Percentiles rank a stretch among this genome's conserved stretches.
Evolutionary conservation across 2,797 vertebrate genomes (phyloP).

Genomic region (Selene dorsalis): DNA sequence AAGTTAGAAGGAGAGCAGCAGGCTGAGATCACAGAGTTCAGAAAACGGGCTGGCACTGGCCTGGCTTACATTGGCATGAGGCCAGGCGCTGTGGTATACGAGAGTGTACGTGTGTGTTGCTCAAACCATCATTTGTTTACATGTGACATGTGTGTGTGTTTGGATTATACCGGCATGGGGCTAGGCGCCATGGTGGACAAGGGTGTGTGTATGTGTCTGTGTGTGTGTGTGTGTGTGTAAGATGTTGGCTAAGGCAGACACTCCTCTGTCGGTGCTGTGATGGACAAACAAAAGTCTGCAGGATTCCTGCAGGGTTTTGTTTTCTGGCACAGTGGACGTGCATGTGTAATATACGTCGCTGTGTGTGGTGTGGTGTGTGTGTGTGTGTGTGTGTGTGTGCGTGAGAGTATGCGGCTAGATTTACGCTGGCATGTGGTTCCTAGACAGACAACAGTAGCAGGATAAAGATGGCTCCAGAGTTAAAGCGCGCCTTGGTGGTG

Average conservation of each 20-base stretch:
- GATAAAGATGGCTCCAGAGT: slow-evolving; percentile 78
- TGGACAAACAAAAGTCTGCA: slow-evolving; percentile 75
- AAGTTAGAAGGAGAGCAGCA: slow-evolving; percentile 69
- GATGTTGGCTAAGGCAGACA: slow-evolving; percentile 75
- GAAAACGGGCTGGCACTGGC: slow-evolving; percentile 60
- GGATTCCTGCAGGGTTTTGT: slow-evolving; percentile 70
- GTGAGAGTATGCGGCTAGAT: slow-evolving; percentile 26
- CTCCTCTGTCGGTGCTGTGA: slow-evolving; percentile 63
- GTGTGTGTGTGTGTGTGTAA: slow-evolving; percentile 45
- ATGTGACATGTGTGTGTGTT: slow-evolving; percentile 63
- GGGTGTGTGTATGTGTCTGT: slow-evolving; percentile 49
- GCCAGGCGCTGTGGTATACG: slow-evolving; percentile 60
- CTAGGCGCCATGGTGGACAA: slow-evolving; percentile 68
- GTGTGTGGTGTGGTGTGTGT: slow-evolving; percentile 52
- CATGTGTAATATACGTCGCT: slow-evolving; percentile 15
- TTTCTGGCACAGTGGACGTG: slow-evolving; percentile 50
- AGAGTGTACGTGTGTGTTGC: slow-evolving; percentile 38
- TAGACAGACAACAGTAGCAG: slow-evolving; percentile 72
- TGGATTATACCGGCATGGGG: slow-evolving; percentile 64
- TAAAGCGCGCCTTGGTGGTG: slow-evolving; percentile 67
- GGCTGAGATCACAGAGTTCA: slow-evolving; percentile 71
- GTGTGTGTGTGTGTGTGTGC: slow-evolving; percentile 22
- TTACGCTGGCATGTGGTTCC: slow-evolving; percentile 64
- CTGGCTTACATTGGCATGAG: slow-evolving; percentile 64
- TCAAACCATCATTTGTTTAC: slow-evolving; percentile 60